Base-by-base conservation (phyloP, 2,888 invertebrate genomes). In the Hydrotaea cyrtoneurina region DNA sequence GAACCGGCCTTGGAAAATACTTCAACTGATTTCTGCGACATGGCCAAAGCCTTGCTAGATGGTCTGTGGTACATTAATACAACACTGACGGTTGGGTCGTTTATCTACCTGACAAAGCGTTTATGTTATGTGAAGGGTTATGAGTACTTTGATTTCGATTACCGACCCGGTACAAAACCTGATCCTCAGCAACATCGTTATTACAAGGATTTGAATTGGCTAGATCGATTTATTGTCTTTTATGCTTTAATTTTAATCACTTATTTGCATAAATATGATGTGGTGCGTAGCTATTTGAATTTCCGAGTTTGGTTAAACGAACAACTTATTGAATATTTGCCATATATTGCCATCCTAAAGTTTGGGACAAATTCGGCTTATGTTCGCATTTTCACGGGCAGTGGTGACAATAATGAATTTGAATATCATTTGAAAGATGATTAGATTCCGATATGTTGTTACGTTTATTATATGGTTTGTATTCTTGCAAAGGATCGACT, bases 61-160 rank as follows among this genome's bases (percentile, higher is more conserved):
- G 96, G 96, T 0, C 91, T 97, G 89, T 95, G 95, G 95, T 94
- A 93, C 3, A 92, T 96, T 59, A 95, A 95, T 90, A 95, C 96
- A 0, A 91, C 93, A 46, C 92, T 96, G 0, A 92, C 95, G 7
- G 93, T 94, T 0, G 91, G 93, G 7, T 93, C 94, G 0, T 94
- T 94, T 88, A 89, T 95, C 15, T 94, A 93, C 88, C 94, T 93
- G 87, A 94, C 94, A 7, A 92, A 93, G 80, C 90, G 94, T 36
- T 87, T 95, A 73, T 93, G 94, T 0, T 93, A 93, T 23, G 93
- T 95, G 0, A 93, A 93, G 5, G 94, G 94, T 0, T 94, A 94
- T 82, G 91, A 94, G 39, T 94, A 93, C 87, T 93, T 87, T 62
- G 89, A 90, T 31, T 90, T 90, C 36, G 92, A 93, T 78, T 89